phyloP scores from a whole-genome alignment of 2,113 vertebrate species.

The Melospiza melodia region DNA sequence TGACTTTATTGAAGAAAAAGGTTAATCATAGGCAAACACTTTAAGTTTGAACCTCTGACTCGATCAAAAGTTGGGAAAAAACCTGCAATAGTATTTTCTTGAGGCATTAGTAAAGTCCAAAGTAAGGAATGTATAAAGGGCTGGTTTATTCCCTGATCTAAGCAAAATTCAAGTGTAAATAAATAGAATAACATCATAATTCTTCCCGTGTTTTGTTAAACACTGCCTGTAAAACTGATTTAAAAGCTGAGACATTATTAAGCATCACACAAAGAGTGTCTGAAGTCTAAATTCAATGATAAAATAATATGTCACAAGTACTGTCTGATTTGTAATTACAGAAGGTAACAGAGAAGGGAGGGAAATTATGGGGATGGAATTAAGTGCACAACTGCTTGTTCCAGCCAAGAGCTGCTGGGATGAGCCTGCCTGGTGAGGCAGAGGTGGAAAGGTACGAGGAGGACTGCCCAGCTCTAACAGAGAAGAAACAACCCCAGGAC shows the following conservation, averaged over 20 bases:
- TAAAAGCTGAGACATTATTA: neutral
- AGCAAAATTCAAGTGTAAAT: neutral
- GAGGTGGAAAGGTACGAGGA: neutral
- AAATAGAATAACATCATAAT: neutral
- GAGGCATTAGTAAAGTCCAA: neutral
- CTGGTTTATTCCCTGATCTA: neutral
- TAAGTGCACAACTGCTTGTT: neutral
- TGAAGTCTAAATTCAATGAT: neutral
- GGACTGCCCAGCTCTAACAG: neutral
- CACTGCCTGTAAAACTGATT: neutral
- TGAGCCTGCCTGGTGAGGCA: neutral
- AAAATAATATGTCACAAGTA: neutral
- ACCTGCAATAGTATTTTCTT: neutral
- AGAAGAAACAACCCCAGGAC: neutral
- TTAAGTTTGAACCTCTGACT: neutral
- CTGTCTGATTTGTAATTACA: neutral
- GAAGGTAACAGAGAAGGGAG: neutral
- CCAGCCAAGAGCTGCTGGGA: neutral
- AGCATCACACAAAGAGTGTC: neutral
- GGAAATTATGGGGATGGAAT: neutral
- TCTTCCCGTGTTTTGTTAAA: neutral
- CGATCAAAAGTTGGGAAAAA: neutral
- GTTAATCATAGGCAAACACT: neutral
- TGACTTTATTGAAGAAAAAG: neutral
- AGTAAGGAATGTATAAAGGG: neutral